These are phyloP conservation scores for Trachelus stipa DNA, from an alignment of 2,888 invertebrate species.

Conservation along the genomic window DNA sequence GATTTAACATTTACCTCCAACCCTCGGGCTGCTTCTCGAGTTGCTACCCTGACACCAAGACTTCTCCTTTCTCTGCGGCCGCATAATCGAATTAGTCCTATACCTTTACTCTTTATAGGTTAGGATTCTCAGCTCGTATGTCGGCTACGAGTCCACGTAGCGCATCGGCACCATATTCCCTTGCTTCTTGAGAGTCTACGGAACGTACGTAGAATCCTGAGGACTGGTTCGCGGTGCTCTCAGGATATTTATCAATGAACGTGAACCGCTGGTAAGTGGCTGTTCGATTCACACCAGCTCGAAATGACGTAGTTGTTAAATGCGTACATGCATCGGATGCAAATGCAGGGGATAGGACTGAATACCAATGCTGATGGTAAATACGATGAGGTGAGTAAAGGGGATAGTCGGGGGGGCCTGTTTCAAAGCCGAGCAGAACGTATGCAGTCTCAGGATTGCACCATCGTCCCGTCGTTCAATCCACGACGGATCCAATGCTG, in stretches of 20 bases:
- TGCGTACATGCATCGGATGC: slow-evolving; percentile 33
- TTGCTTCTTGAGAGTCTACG: neutral
- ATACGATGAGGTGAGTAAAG: neutral
- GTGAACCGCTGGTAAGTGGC: neutral
- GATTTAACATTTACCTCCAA: neutral
- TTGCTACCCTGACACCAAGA: neutral
- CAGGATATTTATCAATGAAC: neutral
- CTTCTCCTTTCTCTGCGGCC: neutral
- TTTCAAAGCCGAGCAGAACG: neutral
- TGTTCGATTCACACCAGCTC: slow-evolving; percentile 35
- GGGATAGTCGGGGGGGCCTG: neutral
- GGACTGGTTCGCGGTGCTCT: neutral
- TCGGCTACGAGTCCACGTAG: neutral
- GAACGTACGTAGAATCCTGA: neutral
- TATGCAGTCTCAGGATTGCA: neutral
- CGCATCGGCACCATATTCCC: neutral
- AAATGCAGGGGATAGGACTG: slow-evolving; percentile 23
- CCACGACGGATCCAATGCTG: neutral
- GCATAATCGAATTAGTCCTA: neutral
- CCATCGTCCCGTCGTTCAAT: neutral
- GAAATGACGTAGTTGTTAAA: slow-evolving; percentile 39
- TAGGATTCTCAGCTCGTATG: neutral
- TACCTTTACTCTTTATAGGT: neutral
- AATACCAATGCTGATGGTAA: neutral
- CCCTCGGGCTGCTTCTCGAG: neutral